Percentiles rank a stretch among this genome's conserved stretches.
phyloP scores from a whole-genome alignment of 1,140 invertebrate species.

The Anoplophora glabripennis region DNA sequence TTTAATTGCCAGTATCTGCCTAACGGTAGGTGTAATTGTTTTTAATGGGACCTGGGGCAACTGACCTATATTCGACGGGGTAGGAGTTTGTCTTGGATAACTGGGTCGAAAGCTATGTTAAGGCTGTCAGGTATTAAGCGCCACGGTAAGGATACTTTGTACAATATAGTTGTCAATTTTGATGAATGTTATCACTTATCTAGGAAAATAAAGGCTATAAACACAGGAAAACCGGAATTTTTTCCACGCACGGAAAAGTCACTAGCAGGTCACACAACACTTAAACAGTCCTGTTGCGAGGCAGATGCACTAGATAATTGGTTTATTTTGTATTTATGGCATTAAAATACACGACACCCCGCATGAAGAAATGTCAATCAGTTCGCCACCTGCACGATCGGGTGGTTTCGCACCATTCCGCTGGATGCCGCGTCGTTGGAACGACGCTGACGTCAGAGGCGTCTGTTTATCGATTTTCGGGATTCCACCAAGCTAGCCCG shows the following conservation, averaged over 20 bases:
- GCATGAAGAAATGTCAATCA: slow-evolving; percentile 48
- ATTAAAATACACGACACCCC: slow-evolving; percentile 31
- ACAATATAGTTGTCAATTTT: too few relatives aligned
- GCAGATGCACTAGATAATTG: not conserved
- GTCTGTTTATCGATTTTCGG: slow-evolving; percentile 47
- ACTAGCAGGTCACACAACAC: too few relatives aligned
- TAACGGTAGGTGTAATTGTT: not conserved
- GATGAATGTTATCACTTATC: too few relatives aligned
- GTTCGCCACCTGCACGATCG: slow-evolving; percentile 47
- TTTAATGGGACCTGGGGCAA: not conserved
- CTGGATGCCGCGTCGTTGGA: slow-evolving; percentile 36
- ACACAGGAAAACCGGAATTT: too few relatives aligned
- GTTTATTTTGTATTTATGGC: slow-evolving; percentile 23
- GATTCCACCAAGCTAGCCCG: slow-evolving; percentile 34
- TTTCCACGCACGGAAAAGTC: too few relatives aligned
- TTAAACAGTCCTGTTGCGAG: too few relatives aligned
- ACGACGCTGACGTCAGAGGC: slow-evolving; percentile 47
- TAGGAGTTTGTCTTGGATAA: too few relatives aligned
- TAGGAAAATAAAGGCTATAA: too few relatives aligned
- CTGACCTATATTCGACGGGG: slow-evolving; percentile 4
- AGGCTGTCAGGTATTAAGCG: too few relatives aligned
- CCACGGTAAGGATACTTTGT: too few relatives aligned
- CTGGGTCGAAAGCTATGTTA: not conserved
- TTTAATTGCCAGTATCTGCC: not conserved
- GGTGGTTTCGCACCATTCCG: slow-evolving; percentile 38